Percentiles rank a stretch among this genome's conserved stretches.
Evolutionary conservation across 2,888 invertebrate species (phyloP).

Genomic region (Bimastos eiseni): DNA sequence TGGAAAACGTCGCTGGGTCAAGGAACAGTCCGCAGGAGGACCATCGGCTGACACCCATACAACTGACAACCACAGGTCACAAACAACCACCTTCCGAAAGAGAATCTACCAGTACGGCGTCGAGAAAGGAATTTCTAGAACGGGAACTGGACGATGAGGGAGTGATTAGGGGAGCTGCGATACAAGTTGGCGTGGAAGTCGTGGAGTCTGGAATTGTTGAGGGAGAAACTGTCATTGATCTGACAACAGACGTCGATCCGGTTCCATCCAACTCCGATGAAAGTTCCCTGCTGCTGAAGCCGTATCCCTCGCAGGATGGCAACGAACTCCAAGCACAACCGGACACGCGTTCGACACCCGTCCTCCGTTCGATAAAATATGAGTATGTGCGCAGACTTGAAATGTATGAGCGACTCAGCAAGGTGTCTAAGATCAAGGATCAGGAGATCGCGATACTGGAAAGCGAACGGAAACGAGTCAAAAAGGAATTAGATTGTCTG

Average conservation of each 20-base stretch:
- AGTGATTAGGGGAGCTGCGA: not conserved
- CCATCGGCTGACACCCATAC: not conserved
- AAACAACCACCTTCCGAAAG: not conserved
- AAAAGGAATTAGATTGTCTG: not conserved
- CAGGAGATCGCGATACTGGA: conserved; percentile 18
- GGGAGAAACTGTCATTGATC: not conserved
- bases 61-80: not conserved
- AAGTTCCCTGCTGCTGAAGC: not conserved
- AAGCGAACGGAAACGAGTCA: conserved; percentile 10
- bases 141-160: not conserved
- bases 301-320: not conserved
- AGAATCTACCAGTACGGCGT: not conserved
- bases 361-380: not conserved
- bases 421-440: conserved; percentile 7
- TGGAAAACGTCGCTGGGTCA: not conserved
- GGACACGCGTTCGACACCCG: not conserved
- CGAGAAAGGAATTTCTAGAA: not conserved
- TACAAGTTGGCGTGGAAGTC: not conserved
- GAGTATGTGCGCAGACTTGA: conserved; percentile 2
- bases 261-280: not conserved
- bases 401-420: conserved; percentile 16
- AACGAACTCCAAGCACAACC: not conserved
- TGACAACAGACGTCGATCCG: not conserved
- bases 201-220: not conserved
- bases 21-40: not conserved